A percentile compares a stretch with the other conserved stretches of the same genome.
These are phyloP conservation scores for Micronycteris hirsuta DNA, from an alignment of 2,113 vertebrate genomes.

Conservation along the genomic window DNA sequence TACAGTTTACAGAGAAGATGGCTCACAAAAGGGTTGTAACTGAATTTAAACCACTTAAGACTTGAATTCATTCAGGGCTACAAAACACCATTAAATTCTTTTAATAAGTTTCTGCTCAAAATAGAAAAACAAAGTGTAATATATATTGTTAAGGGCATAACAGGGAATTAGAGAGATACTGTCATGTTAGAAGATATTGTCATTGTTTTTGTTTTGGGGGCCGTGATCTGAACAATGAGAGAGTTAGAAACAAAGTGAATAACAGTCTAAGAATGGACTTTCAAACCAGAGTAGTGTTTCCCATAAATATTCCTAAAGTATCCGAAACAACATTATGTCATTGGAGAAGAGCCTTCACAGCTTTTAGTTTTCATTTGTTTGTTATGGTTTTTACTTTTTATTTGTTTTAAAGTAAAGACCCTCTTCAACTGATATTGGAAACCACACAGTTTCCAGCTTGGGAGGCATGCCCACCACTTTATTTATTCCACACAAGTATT, in stretches of 20 bases:
- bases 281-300: conserved; percentile 57
- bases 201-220: conserved; percentile 22
- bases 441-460: conserved; percentile 64
- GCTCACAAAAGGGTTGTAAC: not conserved
- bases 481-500: conserved; percentile 52
- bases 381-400: not conserved
- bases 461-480: not conserved
- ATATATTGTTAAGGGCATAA: not conserved
- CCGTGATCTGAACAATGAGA: not conserved
- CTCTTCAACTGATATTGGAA: conserved; percentile 70
- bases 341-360: conserved; percentile 52
- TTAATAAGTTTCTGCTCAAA: conserved; percentile 26
- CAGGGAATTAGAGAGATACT: not conserved
- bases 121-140: not conserved
- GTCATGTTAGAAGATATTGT: not conserved
- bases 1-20: not conserved
- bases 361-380: conserved; percentile 22
- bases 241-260: conserved; percentile 48
- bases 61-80: not conserved
- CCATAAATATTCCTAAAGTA: conserved; percentile 57
- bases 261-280: conserved; percentile 50
- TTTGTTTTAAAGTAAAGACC: conserved; percentile 68
- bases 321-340: conserved; percentile 62
- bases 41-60: not conserved
- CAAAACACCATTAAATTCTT: not conserved